Evolutionary conservation across 1,140 invertebrate genomes (phyloP), one percentile per base, ranked within the genome.

Genomic region (Drosophila jambulina): DNA sequence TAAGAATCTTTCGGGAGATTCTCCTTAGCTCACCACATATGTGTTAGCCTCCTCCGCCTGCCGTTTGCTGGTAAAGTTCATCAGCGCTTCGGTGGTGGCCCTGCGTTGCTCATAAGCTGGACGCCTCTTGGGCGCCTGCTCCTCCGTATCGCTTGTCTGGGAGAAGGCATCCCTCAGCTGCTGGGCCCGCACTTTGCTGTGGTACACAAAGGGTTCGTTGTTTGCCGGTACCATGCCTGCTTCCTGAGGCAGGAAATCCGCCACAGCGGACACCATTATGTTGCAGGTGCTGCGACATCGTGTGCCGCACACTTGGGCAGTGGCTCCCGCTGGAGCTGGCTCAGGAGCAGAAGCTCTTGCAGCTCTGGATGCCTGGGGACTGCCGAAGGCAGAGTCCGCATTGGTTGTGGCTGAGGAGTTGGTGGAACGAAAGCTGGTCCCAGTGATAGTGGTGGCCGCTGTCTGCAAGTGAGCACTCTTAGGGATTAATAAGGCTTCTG

Each of bases 261-360:
- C 91, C 21, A 93, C 93, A 3, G 94, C 92, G 1, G 94, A 94
- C n/a, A 95, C 85, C 10, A 95, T 93, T 42, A 96, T 96, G 79
- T 94, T 96, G 79, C 95, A 96, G 0, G 95, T 96, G 87, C 95
- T 96, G 49, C 94, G 95, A 68, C 95, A 96, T 59, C 92, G 92
- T 27, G 93, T 83, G 77, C 90, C 91, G 23, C 85, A 88, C 17
- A 80, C 48, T 42, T 90, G 85, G 1, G 84, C 85, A 2, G 77
- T 81, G 25, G 71, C 62, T 2, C 70, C 78, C 5, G 36, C 17
- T 0, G 38, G 15, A 8, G 40, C 10, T n/a, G 59, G 15, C 4
- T 25, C 15, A 1, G 38, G 12, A 0, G 3, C 27, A 8, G 49
- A 29, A 13, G 63, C 10, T n/a, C 38, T 40, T 29, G 27, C 48